phyloP scores from a whole-genome alignment of 2,797 vertebrate species.

The Gadopsis bispinosus region DNA sequence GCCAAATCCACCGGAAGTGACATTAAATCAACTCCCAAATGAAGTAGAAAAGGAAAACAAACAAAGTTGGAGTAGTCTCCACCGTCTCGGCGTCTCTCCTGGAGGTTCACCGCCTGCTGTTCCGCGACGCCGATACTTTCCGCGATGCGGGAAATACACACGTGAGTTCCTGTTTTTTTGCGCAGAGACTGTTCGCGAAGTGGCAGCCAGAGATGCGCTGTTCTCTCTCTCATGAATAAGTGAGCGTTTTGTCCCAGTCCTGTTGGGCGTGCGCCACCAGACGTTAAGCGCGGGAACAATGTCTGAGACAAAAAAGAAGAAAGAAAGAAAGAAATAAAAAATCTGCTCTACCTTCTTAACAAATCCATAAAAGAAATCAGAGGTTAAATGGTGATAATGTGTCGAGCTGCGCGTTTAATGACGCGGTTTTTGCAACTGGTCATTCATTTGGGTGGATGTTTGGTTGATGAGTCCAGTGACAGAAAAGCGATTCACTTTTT shows the following conservation, averaged over 20 bases:
- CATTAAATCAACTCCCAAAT: not conserved
- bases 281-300: not conserved
- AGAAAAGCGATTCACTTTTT: too few relatives aligned
- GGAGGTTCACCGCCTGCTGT: not conserved
- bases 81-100: not conserved
- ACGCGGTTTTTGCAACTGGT: too few relatives aligned
- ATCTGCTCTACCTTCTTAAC: too few relatives aligned
- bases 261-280: too few relatives aligned
- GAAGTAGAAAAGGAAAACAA: not conserved
- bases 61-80: not conserved
- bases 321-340: too few relatives aligned
- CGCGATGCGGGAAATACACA: not conserved
- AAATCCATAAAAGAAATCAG: not conserved
- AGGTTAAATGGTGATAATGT: not conserved
- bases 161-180: not conserved
- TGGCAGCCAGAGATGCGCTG: too few relatives aligned
- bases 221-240: not conserved
- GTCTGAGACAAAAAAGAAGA: not conserved
- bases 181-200: too few relatives aligned
- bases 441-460: too few relatives aligned
- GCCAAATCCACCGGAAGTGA: conserved; percentile 23
- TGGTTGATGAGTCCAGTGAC: too few relatives aligned
- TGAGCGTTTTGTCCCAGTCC: too few relatives aligned
- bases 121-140: not conserved
- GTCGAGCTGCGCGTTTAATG: not conserved